Evolutionary conservation across 2,797 vertebrate species (phyloP).

Genomic region (Labeo calbasu): DNA sequence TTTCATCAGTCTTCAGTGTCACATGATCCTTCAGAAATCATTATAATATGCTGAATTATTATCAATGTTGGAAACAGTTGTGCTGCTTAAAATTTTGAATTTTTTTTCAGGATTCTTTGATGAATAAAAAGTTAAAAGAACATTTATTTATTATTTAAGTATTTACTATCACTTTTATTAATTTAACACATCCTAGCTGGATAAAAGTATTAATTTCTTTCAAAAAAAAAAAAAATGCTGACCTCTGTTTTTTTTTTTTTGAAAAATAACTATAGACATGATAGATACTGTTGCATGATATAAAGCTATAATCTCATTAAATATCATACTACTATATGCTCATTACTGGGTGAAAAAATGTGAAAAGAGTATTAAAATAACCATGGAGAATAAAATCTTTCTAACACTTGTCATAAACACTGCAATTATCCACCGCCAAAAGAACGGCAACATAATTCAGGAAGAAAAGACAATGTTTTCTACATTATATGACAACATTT

Average conservation of each 20-base stretch:
- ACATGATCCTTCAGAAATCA: not conserved
- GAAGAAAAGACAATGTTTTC: not conserved
- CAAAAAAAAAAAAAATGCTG: not conserved
- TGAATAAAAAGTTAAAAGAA: not conserved
- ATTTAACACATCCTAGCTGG: not conserved
- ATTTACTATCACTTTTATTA: not conserved
- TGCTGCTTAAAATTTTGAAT: not conserved
- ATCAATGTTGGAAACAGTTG: not conserved
- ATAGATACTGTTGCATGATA: not conserved
- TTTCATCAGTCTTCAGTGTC: not conserved
- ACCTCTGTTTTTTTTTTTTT: not conserved
- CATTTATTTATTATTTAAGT: not conserved
- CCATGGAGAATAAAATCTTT: not conserved
- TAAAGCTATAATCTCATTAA: not conserved
- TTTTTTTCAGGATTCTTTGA: too few species aligned
- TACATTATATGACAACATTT: not conserved
- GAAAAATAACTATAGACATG: not conserved
- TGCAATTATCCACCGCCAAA: not conserved
- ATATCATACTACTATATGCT: not conserved
- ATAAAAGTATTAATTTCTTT: not conserved
- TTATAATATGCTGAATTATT: not conserved
- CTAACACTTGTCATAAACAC: not conserved
- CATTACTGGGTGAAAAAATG: not conserved
- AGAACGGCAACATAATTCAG: not conserved
- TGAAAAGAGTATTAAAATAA: not conserved